phyloP scores from a whole-genome alignment of 2,797 vertebrate species.

The Orientallactaga sibirica region DNA sequence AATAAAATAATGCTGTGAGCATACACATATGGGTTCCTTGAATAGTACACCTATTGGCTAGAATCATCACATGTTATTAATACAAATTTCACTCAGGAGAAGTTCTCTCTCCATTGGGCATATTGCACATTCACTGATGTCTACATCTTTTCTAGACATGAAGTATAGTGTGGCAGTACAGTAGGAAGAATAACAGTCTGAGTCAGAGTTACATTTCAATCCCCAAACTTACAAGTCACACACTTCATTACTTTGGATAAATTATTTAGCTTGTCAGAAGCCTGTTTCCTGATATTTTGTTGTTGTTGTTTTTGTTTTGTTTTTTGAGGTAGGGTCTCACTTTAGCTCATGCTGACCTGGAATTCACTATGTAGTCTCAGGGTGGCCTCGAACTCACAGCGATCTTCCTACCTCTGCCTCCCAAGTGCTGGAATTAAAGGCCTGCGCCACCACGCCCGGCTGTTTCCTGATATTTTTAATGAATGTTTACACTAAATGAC shows the following conservation, averaged over 20 bases:
- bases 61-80: not conserved
- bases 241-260: not conserved
- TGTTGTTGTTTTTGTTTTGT: too few species aligned
- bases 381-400: too few species aligned
- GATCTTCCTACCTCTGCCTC: too few species aligned
- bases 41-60: not conserved
- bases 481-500: not conserved
- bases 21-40: not conserved
- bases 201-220: not conserved
- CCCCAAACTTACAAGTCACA: not conserved
- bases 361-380: too few species aligned
- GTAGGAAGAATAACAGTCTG: not conserved
- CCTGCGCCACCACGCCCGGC: too few species aligned
- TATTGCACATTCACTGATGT: not conserved
- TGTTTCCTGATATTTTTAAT: not conserved
- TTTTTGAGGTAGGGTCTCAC: too few species aligned
- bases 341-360: too few species aligned
- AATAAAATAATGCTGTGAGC: not conserved
- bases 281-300: not conserved
- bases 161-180: not conserved
- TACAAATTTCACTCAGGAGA: not conserved
- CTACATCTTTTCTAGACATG: conserved; percentile 8
- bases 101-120: not conserved
- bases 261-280: not conserved
- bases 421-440: too few species aligned